phyloP scores from a whole-genome alignment of 2,797 vertebrate species.

The Pempheris klunzingeri region DNA sequence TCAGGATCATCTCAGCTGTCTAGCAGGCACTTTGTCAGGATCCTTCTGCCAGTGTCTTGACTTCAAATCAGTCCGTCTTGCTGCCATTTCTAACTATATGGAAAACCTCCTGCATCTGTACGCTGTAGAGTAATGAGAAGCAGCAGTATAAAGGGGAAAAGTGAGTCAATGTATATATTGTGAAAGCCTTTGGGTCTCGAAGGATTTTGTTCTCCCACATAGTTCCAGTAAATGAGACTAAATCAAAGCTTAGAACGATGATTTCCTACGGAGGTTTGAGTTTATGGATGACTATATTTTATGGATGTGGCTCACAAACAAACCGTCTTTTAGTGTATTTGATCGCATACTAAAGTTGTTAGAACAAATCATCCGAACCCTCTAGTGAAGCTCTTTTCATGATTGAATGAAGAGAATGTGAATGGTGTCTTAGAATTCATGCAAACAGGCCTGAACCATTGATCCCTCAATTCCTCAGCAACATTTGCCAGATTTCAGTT shows the following conservation, averaged over 20 bases:
- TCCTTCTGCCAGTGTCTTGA: conserved; percentile 1
- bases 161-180: conserved; percentile 41
- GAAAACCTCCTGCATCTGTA: conserved; percentile 3
- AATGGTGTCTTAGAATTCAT: conserved; percentile 29
- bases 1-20: conserved; percentile 48
- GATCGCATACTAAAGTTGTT: conserved; percentile 21
- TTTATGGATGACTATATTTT: conserved; percentile 44
- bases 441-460: conserved; percentile 20
- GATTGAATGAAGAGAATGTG: conserved; percentile 11
- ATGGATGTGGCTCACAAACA: conserved; percentile 26
- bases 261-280: conserved; percentile 45
- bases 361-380: conserved; percentile 16
- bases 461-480: conserved; percentile 32
- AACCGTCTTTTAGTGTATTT: conserved; percentile 10
- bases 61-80: conserved; percentile 13
- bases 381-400: conserved; percentile 21
- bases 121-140: not conserved
- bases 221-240: conserved; percentile 33
- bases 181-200: conserved; percentile 13
- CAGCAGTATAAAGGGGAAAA: conserved; percentile 20
- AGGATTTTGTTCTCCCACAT: conserved; percentile 38
- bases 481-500: not conserved
- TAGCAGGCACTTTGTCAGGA: conserved; percentile 33
- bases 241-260: conserved; percentile 39
- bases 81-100: conserved; percentile 3